Evolutionary conservation across 2,888 invertebrate genomes (phyloP).

Genomic region (Lamellibrachia columna): DNA sequence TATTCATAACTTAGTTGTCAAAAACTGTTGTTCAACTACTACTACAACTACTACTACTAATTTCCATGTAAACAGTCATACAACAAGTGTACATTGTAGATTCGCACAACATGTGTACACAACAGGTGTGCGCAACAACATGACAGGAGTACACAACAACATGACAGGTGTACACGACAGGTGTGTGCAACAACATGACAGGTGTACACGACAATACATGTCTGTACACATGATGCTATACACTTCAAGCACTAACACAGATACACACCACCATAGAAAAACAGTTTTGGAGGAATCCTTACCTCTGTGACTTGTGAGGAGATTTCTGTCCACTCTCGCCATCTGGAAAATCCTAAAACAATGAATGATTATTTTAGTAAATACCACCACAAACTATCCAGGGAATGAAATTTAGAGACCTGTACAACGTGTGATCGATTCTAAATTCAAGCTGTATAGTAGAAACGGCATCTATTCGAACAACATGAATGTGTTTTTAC

Average conservation of each 20-base stretch:
- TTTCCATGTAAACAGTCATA: neutral
- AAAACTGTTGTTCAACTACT: neutral
- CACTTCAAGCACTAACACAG: neutral
- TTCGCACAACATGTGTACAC: no score
- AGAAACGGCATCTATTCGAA: no score
- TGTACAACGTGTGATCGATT: no score
- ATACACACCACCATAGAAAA: neutral
- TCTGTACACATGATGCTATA: neutral
- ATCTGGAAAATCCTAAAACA: neutral
- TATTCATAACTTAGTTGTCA: neutral
- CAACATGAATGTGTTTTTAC: no score
- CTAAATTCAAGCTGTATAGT: no score
- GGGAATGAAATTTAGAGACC: neutral
- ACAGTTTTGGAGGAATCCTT: neutral
- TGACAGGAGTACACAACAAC: no score
- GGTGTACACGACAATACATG: neutral
- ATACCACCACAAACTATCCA: neutral
- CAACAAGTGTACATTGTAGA: neutral
- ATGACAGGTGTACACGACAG: no score
- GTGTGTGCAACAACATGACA: neutral
- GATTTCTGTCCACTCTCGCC: neutral
- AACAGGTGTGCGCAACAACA: no score
- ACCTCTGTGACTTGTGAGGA: neutral
- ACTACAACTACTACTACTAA: neutral
- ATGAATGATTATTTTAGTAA: neutral